A percentile compares a stretch with the other conserved stretches of the same genome.
Evolutionary conservation across 2,797 vertebrate species (phyloP).

Genomic region (Ataeniobius toweri): DNA sequence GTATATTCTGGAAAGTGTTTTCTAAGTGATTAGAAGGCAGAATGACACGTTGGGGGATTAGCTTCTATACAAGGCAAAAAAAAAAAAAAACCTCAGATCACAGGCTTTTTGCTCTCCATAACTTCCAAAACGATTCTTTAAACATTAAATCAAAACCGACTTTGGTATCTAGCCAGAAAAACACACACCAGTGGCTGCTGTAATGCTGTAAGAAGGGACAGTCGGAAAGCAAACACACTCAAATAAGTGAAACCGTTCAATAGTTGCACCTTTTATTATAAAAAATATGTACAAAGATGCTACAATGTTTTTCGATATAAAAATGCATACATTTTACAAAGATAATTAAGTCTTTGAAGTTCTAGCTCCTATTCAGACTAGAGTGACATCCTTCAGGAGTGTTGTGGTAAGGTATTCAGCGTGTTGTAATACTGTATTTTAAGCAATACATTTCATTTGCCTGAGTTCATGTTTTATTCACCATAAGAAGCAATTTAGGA

Average conservation of each 20-base stretch:
- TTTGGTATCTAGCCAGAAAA: background rate
- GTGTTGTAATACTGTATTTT: slow-evolving; percentile 79
- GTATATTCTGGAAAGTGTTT: background rate
- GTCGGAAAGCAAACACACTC: background rate
- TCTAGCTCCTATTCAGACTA: slow-evolving; percentile 81
- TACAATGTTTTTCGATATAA: slow-evolving; percentile 83
- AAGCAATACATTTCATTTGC: slow-evolving; percentile 78
- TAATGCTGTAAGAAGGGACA: background rate
- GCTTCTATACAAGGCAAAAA: no score
- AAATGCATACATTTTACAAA: slow-evolving; percentile 85
- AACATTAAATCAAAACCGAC: background rate
- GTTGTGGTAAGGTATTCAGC: slow-evolving; percentile 75
- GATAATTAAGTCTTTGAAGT: slow-evolving; percentile 81
- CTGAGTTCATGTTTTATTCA: slow-evolving; percentile 80
- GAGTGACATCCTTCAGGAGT: slow-evolving; percentile 82
- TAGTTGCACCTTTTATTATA: slow-evolving; percentile 85
- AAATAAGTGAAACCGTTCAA: slow-evolving; percentile 33
- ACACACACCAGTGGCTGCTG: background rate
- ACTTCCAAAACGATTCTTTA: no score
- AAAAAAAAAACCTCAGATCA: no score
- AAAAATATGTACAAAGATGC: slow-evolving; percentile 88
- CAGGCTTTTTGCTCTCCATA: no score
- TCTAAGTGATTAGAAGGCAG: background rate
- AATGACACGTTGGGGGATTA: no score
- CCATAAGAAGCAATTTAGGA: slow-evolving; percentile 71